These are phyloP conservation scores for Subacronicta megacephala DNA, from an alignment of 2,888 invertebrate genomes.

Conservation along the genomic window DNA sequence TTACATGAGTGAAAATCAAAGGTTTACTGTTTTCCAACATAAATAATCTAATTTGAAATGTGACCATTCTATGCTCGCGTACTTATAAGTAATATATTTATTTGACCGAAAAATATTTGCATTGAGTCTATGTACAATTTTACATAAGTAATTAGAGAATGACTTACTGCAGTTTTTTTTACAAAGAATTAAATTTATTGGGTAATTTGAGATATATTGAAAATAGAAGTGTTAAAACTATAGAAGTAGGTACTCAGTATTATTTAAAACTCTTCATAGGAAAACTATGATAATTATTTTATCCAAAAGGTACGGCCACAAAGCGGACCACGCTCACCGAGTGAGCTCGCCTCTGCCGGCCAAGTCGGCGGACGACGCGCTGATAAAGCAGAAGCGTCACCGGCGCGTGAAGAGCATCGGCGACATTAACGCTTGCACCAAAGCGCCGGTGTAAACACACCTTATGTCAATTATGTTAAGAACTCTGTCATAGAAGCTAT, in stretches of 20 bases:
- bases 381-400: slow-evolving; percentile 88
- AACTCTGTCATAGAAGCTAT: slow-evolving; percentile 12
- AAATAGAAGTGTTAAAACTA: no score
- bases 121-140: no score
- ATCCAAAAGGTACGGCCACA: slow-evolving; percentile 79
- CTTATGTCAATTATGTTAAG: slow-evolving; percentile 25
- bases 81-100: no score
- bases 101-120: no score
- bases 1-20: slow-evolving; percentile 35
- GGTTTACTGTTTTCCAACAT: slow-evolving; percentile 14
- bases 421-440: slow-evolving; percentile 91
- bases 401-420: slow-evolving; percentile 93
- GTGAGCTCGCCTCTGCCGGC: slow-evolving; percentile 86
- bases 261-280: no score
- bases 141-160: no score
- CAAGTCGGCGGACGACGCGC: slow-evolving; percentile 82
- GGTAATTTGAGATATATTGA: no score
- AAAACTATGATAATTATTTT: no score
- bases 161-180: no score
- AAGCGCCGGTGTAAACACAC: slow-evolving; percentile 76
- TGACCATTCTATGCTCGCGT: slow-evolving; percentile 7
- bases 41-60: slow-evolving; percentile 23
- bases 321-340: slow-evolving; percentile 82
- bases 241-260: no score
- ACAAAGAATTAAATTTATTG: no score